Evolutionary conservation across 2,797 vertebrate genomes (phyloP).

Genomic region (Coracias cyanogaster): DNA sequence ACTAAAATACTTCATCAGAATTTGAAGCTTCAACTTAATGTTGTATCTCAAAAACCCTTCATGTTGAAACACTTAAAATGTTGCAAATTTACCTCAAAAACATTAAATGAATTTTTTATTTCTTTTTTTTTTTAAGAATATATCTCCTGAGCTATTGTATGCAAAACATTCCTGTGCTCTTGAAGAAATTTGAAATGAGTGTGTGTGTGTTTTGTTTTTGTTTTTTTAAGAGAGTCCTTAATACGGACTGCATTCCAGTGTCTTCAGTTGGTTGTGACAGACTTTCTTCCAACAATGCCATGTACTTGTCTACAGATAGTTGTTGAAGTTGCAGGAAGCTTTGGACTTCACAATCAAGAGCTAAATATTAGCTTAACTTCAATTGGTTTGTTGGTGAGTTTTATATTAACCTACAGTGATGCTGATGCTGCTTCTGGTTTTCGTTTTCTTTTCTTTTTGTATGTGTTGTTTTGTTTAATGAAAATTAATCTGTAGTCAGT

Average conservation of each 20-base stretch:
- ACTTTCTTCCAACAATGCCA: conserved; percentile 99
- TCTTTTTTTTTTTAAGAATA: neutral
- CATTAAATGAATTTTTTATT: neutral
- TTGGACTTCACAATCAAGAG: conserved; percentile 98
- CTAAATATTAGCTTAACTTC: conserved; percentile 99
- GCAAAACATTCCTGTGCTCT: neutral
- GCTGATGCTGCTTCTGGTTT: neutral
- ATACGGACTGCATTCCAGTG: conserved; percentile 99
- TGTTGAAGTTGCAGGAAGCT: conserved; percentile 98
- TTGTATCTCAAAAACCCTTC: neutral
- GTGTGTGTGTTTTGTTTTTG: neutral
- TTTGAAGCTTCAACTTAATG: neutral
- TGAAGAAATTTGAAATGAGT: conserved; percentile 41
- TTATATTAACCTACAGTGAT: neutral
- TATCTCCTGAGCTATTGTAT: neutral
- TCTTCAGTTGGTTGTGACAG: conserved; percentile 99
- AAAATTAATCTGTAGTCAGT: neutral
- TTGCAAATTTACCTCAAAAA: neutral
- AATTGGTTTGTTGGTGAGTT: conserved; percentile 93
- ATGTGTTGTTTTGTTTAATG: neutral
- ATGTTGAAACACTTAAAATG: neutral
- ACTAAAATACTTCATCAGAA: neutral
- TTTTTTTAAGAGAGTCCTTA: conserved; percentile 88
- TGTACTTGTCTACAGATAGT: conserved; percentile 98
- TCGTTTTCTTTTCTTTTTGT: neutral